phyloP scores from a whole-genome alignment of 2,888 invertebrate species.

The Lepidonotus clava region DNA sequence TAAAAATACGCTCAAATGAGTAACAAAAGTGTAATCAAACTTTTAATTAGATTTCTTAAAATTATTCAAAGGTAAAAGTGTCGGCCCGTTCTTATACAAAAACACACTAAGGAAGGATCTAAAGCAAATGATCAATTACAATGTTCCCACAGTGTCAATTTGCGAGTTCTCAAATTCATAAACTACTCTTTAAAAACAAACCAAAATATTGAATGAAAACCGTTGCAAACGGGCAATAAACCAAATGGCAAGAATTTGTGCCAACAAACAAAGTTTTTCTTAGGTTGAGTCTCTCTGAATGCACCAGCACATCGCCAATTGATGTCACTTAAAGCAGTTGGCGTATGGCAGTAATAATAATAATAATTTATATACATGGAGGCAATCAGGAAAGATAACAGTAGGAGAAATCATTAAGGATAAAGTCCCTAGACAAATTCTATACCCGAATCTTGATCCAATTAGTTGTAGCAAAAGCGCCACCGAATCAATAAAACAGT shows the following conservation, averaged over 20 bases:
- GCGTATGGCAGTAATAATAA: too few species aligned
- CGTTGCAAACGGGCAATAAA: too few species aligned
- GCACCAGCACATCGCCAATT: neutral
- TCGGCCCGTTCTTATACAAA: too few species aligned
- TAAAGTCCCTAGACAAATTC: neutral
- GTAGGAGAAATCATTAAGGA: slow-evolving; percentile 11
- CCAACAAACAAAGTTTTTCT: neutral
- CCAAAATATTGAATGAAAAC: too few species aligned
- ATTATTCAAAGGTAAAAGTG: too few species aligned
- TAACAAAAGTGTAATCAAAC: too few species aligned
- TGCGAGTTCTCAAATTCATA: neutral
- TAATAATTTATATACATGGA: slow-evolving; percentile 14
- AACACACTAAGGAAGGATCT: neutral
- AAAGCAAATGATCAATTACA: neutral
- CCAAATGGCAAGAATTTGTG: too few species aligned
- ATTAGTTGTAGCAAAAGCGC: neutral
- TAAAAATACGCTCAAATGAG: too few species aligned
- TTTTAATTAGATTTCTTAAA: too few species aligned
- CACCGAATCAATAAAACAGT: too few species aligned
- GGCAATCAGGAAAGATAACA: slow-evolving; percentile 1
- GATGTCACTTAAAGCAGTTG: slow-evolving; percentile 3
- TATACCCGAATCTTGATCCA: neutral
- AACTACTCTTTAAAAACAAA: too few species aligned
- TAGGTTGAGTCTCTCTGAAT: neutral
- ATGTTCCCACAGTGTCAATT: neutral